Conservation (phyloP, 2,113 vertebrate species). For the Catharus bicknelli region DNA sequence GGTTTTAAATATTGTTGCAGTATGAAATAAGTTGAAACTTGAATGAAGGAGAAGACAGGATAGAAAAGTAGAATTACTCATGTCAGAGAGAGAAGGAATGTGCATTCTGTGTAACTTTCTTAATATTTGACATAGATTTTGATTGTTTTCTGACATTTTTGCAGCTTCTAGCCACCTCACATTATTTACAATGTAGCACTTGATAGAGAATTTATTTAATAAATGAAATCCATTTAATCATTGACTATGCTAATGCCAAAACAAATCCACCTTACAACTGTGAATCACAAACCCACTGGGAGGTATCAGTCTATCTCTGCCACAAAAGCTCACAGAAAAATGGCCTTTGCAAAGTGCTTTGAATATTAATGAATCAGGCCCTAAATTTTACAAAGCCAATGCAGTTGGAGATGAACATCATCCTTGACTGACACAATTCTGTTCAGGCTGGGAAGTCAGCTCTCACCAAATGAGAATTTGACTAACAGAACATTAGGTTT, state of each 20-base stretch:
- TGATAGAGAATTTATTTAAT: not conserved
- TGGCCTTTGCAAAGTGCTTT: not conserved
- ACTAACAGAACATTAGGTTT: not conserved
- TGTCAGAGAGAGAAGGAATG: not conserved
- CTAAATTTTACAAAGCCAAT: not conserved
- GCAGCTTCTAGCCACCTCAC: not conserved
- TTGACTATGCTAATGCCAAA: not conserved
- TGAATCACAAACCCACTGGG: slow-evolving; percentile 13
- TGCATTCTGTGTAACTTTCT: not conserved
- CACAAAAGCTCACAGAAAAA: not conserved
- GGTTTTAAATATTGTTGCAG: not conserved
- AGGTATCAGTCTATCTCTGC: slow-evolving; percentile 11
- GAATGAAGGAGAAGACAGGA: not conserved
- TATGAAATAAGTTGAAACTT: not conserved
- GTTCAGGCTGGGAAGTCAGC: not conserved
- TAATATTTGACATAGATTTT: not conserved
- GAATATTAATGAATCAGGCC: slow-evolving; percentile 8
- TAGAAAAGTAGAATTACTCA: not conserved
- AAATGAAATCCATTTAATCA: slow-evolving; percentile 9
- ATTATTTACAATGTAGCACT: not conserved
- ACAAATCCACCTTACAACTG: slow-evolving; percentile 30
- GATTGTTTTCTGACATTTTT: not conserved
- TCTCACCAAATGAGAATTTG: not conserved
- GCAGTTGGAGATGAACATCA: not conserved
- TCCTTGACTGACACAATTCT: not conserved